Percentiles rank a stretch among this genome's conserved stretches.
Evolutionary conservation across 2,113 vertebrate species (phyloP).

Genomic region (Catharus minimus): DNA sequence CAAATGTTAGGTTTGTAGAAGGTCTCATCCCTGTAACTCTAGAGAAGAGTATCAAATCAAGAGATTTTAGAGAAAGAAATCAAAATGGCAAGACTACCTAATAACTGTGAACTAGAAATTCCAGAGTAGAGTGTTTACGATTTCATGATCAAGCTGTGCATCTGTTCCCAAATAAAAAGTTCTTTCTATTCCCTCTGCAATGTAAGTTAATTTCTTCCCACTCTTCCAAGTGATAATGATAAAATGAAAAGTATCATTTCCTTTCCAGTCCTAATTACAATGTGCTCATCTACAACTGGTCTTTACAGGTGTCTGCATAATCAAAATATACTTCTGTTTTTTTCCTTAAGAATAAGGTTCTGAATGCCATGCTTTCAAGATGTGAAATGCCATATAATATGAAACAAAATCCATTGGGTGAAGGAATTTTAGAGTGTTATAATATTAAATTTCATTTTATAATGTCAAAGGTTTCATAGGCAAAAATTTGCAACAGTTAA

Average conservation of each 20-base stretch:
- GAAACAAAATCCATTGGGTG: conserved; percentile 70
- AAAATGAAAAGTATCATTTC: not conserved
- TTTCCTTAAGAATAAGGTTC: conserved; percentile 15
- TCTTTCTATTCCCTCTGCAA: not conserved
- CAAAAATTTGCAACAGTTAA: conserved; percentile 77
- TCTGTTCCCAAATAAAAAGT: not conserved
- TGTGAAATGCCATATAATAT: conserved; percentile 60
- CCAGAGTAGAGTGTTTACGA: not conserved
- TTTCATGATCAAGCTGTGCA: not conserved
- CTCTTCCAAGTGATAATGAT: not conserved
- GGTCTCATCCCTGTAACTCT: not conserved
- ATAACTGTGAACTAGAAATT: not conserved
- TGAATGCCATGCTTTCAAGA: conserved; percentile 66
- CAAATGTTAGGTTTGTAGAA: rapidly evolving
- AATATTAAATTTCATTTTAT: conserved; percentile 77
- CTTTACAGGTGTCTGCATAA: conserved; percentile 36
- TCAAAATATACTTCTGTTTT: conserved; percentile 28
- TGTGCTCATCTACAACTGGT: not conserved
- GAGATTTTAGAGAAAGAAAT: not conserved
- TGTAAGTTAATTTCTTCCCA: not conserved
- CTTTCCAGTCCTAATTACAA: not conserved
- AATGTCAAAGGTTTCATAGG: conserved; percentile 71
- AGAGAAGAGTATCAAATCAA: not conserved
- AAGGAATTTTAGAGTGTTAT: conserved; percentile 72
- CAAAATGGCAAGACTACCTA: not conserved